These are phyloP conservation scores for Pristionchus mayeri DNA, from an alignment of 2,888 invertebrate species.

Conservation along the genomic window DNA sequence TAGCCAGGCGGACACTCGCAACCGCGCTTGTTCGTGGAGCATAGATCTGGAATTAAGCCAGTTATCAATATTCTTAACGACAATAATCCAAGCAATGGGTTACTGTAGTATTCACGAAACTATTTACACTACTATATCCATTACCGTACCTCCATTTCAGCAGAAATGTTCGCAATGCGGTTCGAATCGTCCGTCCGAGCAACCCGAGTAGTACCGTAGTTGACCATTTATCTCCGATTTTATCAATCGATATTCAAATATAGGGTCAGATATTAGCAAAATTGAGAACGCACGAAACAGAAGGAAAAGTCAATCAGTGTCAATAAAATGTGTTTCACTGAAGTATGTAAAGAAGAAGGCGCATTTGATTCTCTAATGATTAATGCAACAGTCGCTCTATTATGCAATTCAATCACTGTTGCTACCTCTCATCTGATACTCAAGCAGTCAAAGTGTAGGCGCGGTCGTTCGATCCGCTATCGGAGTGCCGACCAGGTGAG, in stretches of 20 bases:
- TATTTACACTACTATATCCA: not conserved
- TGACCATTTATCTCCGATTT: constrained; percentile 47
- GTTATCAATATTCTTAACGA: not conserved
- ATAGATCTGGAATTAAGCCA: constrained; percentile 46
- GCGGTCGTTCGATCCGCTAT: constrained; percentile 1
- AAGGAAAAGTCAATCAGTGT: too few relatives aligned
- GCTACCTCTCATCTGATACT: constrained; percentile 15
- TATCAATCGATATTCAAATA: too few relatives aligned
- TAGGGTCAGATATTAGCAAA: too few relatives aligned
- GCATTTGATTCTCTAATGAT: too few relatives aligned
- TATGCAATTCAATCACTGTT: too few relatives aligned
- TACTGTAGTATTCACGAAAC: too few relatives aligned
- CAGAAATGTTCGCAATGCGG: constrained; percentile 77
- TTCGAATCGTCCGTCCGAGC: constrained; percentile 78
- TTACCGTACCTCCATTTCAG: constrained; percentile 76
- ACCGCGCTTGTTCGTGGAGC: constrained; percentile 60
- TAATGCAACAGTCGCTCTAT: too few relatives aligned
- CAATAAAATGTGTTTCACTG: too few relatives aligned
- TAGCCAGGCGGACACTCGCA: constrained; percentile 76
- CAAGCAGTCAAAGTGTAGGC: not conserved
- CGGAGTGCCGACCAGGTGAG: not conserved
- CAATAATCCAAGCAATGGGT: too few relatives aligned
- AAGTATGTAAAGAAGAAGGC: too few relatives aligned
- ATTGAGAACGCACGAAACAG: too few relatives aligned
- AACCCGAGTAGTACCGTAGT: constrained; percentile 76